Evolutionary conservation across 1,140 invertebrate species (phyloP), one percentile per base, ranked within the genome.

Genomic region (Popillia japonica): DNA sequence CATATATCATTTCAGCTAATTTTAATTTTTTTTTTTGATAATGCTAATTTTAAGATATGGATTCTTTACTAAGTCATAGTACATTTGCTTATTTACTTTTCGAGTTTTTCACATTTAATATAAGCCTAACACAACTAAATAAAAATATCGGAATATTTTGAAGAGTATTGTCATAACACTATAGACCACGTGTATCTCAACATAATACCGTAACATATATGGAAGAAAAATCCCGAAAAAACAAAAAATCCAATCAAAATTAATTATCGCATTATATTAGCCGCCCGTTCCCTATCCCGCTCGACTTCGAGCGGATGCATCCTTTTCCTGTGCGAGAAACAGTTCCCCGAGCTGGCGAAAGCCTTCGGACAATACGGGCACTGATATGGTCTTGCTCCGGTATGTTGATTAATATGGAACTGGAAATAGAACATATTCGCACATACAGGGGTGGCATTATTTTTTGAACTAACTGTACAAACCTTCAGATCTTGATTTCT

Each of bases 341-440:
- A 93, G 82, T 94, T 94, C 11, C 92, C 92, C n/a, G 92, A 93
- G 85, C 92, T 93, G 10, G 92, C 92, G 85, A 96, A 96, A 14
- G 93, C 90, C 83, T 93, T 92, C 0, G 93, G 91, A 88, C 94
- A 96, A 84, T 94, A 94, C 22, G 92, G 91, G 88, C 95, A 96
- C 84, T 93, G 91, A 87, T 95, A 95, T 7, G 94, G 94, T 79
- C 93, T 90, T 20, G 92, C 93, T 59, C 94, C 94, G 20, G 93
- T 95, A 84, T 96, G 94, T 82, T 93, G 92, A 85, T 94, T 93
- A 80, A 93, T 92, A 84, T 94, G 93, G 86, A 94, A 93, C 89
- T 92, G 59, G 10, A 64, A 64, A 27, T 22, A n/a, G 14, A 40
- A 20, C 8, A 40, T 73, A 42, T 40, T 6, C n/a, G 14, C 7